Evolutionary conservation across 2,888 invertebrate species (phyloP), one percentile per base, ranked within the genome.

Genomic region (Coremacera marginata): DNA sequence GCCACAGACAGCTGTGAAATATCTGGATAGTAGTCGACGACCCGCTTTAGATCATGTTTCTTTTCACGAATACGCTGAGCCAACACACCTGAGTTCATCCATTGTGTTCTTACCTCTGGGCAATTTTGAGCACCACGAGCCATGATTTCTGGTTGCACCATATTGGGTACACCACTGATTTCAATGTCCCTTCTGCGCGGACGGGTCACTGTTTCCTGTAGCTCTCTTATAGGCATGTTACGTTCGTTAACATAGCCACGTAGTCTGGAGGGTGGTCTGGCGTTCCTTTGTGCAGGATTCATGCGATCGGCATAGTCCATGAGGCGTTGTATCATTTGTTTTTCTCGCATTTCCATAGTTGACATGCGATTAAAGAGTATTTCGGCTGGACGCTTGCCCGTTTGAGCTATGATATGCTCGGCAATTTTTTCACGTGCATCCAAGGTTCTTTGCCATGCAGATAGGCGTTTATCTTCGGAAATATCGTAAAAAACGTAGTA

Each of bases 1-100:
- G 19, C n/a, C 55, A 55, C n/a, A 8, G 5, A 55, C 19, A 55
- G 55, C 19, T 22, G n/a, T 2, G n/a, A n/a, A 11, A 55, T n/a
- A 9, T 55, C 55, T 55, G 55, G 55, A 55, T 19, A 55, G 14
- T 55, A 55, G 19, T 55, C 55, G 5, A 55, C 71, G 4, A 22
- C 44, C 14, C 65, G 77, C 2, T 49, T 79, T 2, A 71, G 70
- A 60, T 51, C 1, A 44, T 11, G 44, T 44, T 14, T 44, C 44
- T 14, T 44, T 14, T 44, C 44, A 14, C 44, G 44, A 11, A 44
- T 44, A 7, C 44, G 44, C 14, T 44, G 44, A 44, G 44, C 44
- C 44, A 44, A 44, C 14, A 44, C 44, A 14, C 11, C 44, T 44
- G 67, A 78, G 19, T 25, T 19, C 60, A 9, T 60, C 25, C 60